These are phyloP conservation scores for Pteromalus puparum DNA, from an alignment of 1,140 invertebrate genomes.

Conservation along the genomic window DNA sequence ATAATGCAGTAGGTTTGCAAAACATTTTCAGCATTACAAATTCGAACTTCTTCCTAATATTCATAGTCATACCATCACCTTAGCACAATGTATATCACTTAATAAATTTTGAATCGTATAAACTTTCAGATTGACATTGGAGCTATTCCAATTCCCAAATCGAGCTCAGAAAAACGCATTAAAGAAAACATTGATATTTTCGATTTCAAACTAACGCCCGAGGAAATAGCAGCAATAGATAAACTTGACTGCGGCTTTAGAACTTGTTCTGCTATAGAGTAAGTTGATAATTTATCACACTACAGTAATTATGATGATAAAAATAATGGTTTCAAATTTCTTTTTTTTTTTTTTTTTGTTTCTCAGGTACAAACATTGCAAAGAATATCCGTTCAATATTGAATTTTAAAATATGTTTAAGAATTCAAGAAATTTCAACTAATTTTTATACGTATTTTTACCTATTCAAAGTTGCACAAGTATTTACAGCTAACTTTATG, in stretches of 20 bases:
- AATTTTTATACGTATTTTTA: background rate
- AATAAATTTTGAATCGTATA: background rate
- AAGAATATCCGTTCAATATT: slow-evolving; percentile 79
- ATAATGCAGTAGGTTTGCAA: background rate
- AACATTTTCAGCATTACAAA: too few relatives aligned
- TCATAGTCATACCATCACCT: too few relatives aligned
- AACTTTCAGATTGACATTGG: slow-evolving; percentile 57
- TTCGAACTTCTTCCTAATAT: too few relatives aligned
- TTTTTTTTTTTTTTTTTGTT: slow-evolving; percentile 18
- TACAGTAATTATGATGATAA: too few relatives aligned
- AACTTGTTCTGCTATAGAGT: slow-evolving; percentile 74
- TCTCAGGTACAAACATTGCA: slow-evolving; percentile 73
- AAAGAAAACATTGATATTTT: slow-evolving; percentile 83
- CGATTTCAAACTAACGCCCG: slow-evolving; percentile 80
- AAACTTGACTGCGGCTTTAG: slow-evolving; percentile 78
- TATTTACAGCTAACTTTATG: background rate
- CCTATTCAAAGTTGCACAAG: background rate
- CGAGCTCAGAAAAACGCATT: slow-evolving; percentile 80
- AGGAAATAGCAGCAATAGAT: slow-evolving; percentile 79
- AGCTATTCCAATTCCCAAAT: slow-evolving; percentile 83
- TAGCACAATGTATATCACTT: too few relatives aligned
- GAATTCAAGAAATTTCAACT: background rate
- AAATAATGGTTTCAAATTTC: too few relatives aligned
- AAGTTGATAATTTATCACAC: slow-evolving; percentile 41
- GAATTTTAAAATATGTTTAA: background rate